A percentile compares a stretch with the other conserved stretches of the same genome.
phyloP scores from a whole-genome alignment of 2,888 invertebrate species.

The Gasteruption jaculator region DNA sequence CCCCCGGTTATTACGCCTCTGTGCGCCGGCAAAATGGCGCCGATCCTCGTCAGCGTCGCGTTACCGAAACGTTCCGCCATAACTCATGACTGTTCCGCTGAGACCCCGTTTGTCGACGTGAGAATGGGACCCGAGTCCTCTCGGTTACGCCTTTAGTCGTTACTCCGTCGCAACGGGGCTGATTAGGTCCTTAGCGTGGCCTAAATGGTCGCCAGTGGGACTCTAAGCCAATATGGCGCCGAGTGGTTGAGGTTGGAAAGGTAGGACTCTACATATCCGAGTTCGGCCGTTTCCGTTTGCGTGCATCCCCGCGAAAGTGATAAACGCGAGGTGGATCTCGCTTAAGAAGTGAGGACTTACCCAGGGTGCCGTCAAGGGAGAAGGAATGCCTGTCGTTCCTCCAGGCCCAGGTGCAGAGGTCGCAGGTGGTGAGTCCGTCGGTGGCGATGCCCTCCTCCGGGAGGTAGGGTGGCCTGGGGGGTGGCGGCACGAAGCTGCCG shows the following conservation, averaged over 20 bases:
- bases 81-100: too few relatives aligned
- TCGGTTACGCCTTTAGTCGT: too few relatives aligned
- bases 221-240: too few relatives aligned
- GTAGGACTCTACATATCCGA: background rate
- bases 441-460: conserved; percentile 60
- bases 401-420: conserved; percentile 71
- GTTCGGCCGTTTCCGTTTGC: conserved; percentile 48
- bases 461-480: conserved; percentile 63
- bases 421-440: conserved; percentile 70
- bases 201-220: too few relatives aligned
- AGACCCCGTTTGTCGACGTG: too few relatives aligned
- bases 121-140: too few relatives aligned
- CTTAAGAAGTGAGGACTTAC: conserved; percentile 51
- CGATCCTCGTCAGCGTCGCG: too few relatives aligned
- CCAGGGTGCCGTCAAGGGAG: conserved; percentile 59
- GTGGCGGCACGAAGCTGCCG: conserved; percentile 62
- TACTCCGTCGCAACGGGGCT: too few relatives aligned
- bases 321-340: conserved; percentile 43
- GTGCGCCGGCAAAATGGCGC: conserved; percentile 36
- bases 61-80: too few relatives aligned
- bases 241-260: background rate
- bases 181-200: too few relatives aligned
- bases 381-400: conserved; percentile 57
- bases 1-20: conserved; percentile 37
- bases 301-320: conserved; percentile 52